Evolutionary conservation across 2,113 vertebrate species (phyloP), one percentile per base, ranked within the genome.

Genomic region (Percina caprodes): DNA sequence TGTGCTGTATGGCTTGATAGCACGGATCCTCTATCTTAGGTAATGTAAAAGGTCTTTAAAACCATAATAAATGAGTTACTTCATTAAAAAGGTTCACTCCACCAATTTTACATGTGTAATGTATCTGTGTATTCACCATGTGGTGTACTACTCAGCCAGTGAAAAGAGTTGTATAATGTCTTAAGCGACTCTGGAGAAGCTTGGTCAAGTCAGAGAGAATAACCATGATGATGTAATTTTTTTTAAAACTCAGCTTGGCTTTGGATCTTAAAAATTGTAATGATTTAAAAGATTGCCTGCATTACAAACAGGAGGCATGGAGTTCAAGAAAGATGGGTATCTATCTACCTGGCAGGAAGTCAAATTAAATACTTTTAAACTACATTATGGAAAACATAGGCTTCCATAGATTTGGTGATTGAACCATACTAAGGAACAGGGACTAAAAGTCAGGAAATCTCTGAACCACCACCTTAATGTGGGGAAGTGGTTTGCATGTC

Each of bases 1-100:
- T 0, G 84, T 95, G 24, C 92, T 97, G 77, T 97, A 95, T 0
- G 92, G 92, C 19, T 92, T 96, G 63, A 96, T 96, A 0, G 94
- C 95, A 6, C 94, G 92, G 33, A 90, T 96, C 87, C 93, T 97
- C 61, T 94, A 95, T 93, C 83, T 91, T 70, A 92, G 90, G 92
- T 92, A 76, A 23, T 16, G 15, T 15, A n/a, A 4, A 48, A 42
- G 5, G 0, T 5, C 15, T 33, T 48, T 23, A 18, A 58, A 16
- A 16, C 33, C 42, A 55, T 18, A 19, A 26, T 26, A 59, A 11
- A n/a, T 30, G 7, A 3, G 15, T 62, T 35, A 18, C 13, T 63
- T 42, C 35, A 39, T 35, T 12, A 13, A 33, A 35, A 61, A 35
- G 59, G 19, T 13, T 11, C 9, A 19, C 60, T 39, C 33, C 11